Evolutionary conservation across 2,113 vertebrate genomes (phyloP), one percentile per base, ranked within the genome.

Genomic region (Silurus meridionalis): DNA sequence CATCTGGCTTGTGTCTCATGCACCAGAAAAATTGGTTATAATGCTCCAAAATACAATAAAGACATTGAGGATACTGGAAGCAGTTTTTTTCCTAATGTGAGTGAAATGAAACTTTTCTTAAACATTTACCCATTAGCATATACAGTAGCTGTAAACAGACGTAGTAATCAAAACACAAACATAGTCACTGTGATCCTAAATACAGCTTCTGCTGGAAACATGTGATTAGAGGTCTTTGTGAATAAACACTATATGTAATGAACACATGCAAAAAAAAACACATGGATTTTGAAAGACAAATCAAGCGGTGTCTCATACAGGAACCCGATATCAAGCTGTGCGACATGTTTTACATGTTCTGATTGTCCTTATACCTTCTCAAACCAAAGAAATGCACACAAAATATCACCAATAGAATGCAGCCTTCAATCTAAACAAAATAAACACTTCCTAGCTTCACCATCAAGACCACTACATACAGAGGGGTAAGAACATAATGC

Each of bases 251-350:
- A 48, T 48, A 72, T 21, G 15, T 4, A 21, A 48, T 37, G 2
- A 71, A 71, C 15, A 10, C 5, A 50, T 48, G 55, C 13, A 57
- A 8, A 57, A 13, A 9, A 10, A 82, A 28, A n/a, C 37, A 37
- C 2, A 37, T 37, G 58, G 28, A 66, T 72, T 74, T 52, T 25
- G 37, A n/a, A 66, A 61, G 52, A 71, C 25, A 23, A 37, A 58
- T 58, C 61, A 46, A 61, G 87, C 87, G 60, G 61, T 48, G 57
- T 78, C 79, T 77, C 21, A 67, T 48, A 13, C 67, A 92, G 92
- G 93, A 94, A 91, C 85, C 19, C 92, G 89, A 91, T 90, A 90
- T 88, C 88, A 92, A 91, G 86, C 93, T 92, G 92, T 93, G 89
- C 85, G 66, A 91, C 86, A 89, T 90, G 89, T 92, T 92, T 92